Evolutionary conservation across 2,888 invertebrate genomes (phyloP).

Genomic region (Phorcus lineatus): DNA sequence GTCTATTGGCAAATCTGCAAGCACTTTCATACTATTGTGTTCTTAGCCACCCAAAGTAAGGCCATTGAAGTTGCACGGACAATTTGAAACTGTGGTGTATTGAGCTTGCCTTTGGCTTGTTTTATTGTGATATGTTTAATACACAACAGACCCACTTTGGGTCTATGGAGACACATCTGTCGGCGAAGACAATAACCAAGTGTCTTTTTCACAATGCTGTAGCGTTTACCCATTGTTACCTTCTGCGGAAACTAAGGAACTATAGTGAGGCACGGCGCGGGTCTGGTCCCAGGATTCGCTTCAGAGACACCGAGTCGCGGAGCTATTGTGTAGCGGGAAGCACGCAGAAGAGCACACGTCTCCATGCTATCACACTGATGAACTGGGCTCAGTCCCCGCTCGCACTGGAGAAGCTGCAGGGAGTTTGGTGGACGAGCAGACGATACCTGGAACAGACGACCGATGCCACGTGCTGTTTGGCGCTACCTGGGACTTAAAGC

Average conservation of each 20-base stretch:
- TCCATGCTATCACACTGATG: not conserved
- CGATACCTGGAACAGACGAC: constrained; percentile 2
- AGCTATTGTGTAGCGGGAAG: not conserved
- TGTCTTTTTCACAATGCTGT: constrained; percentile 17
- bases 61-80: constrained; percentile 20
- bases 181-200: not conserved
- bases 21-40: constrained; percentile 12
- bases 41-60: not conserved
- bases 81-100: constrained; percentile 17
- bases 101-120: constrained; percentile 18
- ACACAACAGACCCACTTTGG: constrained; percentile 6
- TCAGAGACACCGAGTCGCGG: not conserved
- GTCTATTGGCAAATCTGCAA: constrained; percentile 19
- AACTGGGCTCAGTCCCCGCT: not conserved
- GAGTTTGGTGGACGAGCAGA: constrained; percentile 6
- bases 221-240: constrained; percentile 14
- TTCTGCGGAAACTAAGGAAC: constrained; percentile 14
- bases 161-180: constrained; percentile 16
- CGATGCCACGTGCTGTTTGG: not conserved
- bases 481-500: too few relatives aligned
- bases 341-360: not conserved
- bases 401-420: not conserved
- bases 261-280: constrained; percentile 2
- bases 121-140: constrained; percentile 19
- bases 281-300: not conserved